Conservation (phyloP, 1,140 invertebrate species). For the Caenorhabditis inopinata region DNA sequence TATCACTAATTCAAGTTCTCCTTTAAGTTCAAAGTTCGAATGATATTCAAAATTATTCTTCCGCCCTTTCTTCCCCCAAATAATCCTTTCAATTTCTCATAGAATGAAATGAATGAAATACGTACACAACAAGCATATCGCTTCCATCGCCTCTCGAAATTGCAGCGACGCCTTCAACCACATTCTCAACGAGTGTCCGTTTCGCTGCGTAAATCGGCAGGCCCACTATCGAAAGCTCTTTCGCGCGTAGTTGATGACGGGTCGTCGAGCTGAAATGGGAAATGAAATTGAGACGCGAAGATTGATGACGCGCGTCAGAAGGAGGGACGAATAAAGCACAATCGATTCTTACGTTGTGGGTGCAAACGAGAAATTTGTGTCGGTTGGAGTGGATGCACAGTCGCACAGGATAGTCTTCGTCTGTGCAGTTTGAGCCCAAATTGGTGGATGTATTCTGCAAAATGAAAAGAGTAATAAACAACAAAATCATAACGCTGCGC, state of each 20-base stretch:
- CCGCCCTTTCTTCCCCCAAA: no score
- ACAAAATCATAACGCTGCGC: no score
- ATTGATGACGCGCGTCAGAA: background rate
- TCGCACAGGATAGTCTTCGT: conserved; percentile 47
- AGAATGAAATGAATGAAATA: no score
- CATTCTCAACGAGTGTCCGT: conserved; percentile 56
- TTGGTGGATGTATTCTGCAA: conserved; percentile 48
- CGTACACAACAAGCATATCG: background rate
- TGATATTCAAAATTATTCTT: no score
- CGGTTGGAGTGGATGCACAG: conserved; percentile 33
- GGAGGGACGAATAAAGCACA: background rate
- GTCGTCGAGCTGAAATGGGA: conserved; percentile 16
- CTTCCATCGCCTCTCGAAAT: conserved; percentile 53
- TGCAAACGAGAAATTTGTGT: background rate
- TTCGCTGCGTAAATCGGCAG: conserved; percentile 62
- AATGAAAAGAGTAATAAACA: background rate
- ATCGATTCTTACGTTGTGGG: background rate
- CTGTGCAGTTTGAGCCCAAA: conserved; percentile 48
- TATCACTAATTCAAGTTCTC: no score
- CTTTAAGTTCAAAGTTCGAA: no score
- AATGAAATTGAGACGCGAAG: background rate
- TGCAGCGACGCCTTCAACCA: conserved; percentile 64
- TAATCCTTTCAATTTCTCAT: no score
- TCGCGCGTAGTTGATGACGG: conserved; percentile 45
- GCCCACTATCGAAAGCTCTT: conserved; percentile 56